A percentile compares a stretch with the other conserved stretches of the same genome.
Evolutionary conservation across 2,888 invertebrate species (phyloP).

Genomic region (Cheilosia vernalis): DNA sequence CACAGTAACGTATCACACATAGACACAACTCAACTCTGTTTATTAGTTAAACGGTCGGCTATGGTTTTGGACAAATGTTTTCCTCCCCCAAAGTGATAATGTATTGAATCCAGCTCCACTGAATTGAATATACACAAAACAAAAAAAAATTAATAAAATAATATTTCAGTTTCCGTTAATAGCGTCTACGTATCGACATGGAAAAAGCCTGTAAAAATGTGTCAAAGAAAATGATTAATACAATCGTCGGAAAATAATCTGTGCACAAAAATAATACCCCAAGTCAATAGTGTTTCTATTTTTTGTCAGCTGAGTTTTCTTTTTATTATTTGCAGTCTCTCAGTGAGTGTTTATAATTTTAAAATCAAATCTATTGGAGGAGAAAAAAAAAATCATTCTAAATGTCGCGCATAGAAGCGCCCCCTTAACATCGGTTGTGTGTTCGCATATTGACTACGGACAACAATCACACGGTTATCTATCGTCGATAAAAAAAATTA

Average conservation of each 20-base stretch:
- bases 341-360: conserved; percentile 41
- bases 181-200: conserved; percentile 45
- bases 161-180: conserved; percentile 41
- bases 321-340: conserved; percentile 32
- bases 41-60: conserved; percentile 55
- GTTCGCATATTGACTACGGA: conserved; percentile 32
- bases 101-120: conserved; percentile 19
- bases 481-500: not conserved
- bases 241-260: conserved; percentile 49
- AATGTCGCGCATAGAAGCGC: conserved; percentile 34
- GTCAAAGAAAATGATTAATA: conserved; percentile 40
- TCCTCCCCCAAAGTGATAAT: conserved; percentile 48
- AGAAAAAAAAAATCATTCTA: conserved; percentile 1
- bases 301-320: not conserved
- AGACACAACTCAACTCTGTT: conserved; percentile 38
- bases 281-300: conserved; percentile 22
- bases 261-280: conserved; percentile 10
- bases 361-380: conserved; percentile 9
- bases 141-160: conserved; percentile 14
- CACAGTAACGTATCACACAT: conserved; percentile 42
- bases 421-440: conserved; percentile 18
- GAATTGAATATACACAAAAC: not conserved
- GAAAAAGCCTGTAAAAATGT: conserved; percentile 17
- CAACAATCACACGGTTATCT: conserved; percentile 42
- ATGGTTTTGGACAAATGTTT: conserved; percentile 32